Percentiles rank a stretch among this genome's conserved stretches.
phyloP scores from a whole-genome alignment of 92 coral and sea anemone genomes.

The Plumapathes pennacea region DNA sequence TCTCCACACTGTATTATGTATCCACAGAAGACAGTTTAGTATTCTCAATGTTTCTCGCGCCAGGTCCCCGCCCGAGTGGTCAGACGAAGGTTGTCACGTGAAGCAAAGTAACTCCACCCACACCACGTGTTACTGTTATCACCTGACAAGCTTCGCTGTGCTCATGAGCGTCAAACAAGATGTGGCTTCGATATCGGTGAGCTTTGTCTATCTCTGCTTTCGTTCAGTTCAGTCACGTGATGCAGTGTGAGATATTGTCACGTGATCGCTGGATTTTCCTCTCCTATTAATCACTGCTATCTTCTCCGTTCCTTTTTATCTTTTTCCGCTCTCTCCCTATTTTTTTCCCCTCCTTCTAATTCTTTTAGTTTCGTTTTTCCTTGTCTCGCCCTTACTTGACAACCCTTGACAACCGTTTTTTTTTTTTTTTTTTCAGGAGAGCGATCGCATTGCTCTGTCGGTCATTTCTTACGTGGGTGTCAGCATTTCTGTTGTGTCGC shows the following conservation, averaged over 20 bases:
- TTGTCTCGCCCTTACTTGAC: too few species aligned
- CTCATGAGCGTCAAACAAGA: conserved; percentile 74
- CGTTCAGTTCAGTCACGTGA: too few species aligned
- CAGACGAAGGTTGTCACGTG: conserved; percentile 71
- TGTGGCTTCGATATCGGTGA: conserved; percentile 24
- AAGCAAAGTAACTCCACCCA: conserved; percentile 62
- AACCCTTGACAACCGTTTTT: neutral
- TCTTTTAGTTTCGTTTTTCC: neutral
- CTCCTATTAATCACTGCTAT: too few species aligned
- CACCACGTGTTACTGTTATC: conserved; percentile 93
- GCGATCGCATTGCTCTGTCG: conserved; percentile 75
- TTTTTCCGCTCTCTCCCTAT: too few species aligned
- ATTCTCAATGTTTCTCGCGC: too few species aligned
- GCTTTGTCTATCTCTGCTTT: conserved; percentile 1
- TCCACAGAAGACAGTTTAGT: too few species aligned
- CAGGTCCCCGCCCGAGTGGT: too few species aligned
- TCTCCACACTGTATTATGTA: too few species aligned
- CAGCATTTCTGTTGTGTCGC: conserved; percentile 71
- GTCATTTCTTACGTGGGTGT: conserved; percentile 82
- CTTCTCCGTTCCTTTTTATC: too few species aligned
- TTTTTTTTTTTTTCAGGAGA: conserved; percentile 43
- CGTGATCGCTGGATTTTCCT: too few species aligned
- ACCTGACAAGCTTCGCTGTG: conserved; percentile 87
- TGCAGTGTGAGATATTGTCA: too few species aligned
- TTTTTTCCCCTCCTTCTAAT: too few species aligned